Evolutionary conservation across 2,797 vertebrate genomes (phyloP).

Genomic region (Karalla daura): DNA sequence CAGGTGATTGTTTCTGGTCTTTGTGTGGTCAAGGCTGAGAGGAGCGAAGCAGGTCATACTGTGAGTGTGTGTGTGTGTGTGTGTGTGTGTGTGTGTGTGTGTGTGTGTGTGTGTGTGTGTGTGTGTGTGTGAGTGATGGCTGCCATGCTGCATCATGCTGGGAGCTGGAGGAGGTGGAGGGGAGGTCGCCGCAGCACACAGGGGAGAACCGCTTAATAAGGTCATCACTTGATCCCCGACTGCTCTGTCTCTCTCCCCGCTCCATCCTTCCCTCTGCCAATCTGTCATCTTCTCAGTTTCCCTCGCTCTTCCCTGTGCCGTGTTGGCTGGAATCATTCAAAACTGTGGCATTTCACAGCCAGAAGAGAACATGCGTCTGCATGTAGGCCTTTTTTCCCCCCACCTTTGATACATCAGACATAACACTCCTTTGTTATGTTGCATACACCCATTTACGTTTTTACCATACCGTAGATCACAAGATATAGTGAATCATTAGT

Average conservation of each 20-base stretch:
- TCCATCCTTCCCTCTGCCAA: slow-evolving; percentile 19
- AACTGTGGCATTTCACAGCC: no score
- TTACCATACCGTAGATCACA: no score
- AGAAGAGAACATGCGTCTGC: no score
- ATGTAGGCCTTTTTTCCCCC: not conserved
- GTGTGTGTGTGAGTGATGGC: slow-evolving; percentile 41
- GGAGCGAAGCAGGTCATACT: slow-evolving; percentile 15
- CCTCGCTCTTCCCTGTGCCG: not conserved
- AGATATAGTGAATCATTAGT: no score
- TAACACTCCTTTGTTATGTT: no score
- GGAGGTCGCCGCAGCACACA: slow-evolving; percentile 51
- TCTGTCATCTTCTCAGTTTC: slow-evolving; percentile 17
- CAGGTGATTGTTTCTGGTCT: slow-evolving; percentile 2
- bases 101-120: slow-evolving; percentile 34
- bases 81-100: slow-evolving; percentile 34
- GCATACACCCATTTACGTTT: no score
- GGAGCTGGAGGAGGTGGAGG: slow-evolving; percentile 45
- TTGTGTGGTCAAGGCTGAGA: slow-evolving; percentile 25
- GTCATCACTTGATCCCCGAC: slow-evolving; percentile 75
- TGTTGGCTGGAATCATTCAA: no score
- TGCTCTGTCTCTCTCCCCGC: slow-evolving; percentile 36
- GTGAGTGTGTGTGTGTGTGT: slow-evolving; percentile 21
- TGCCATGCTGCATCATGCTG: slow-evolving; percentile 50
- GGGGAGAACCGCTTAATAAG: slow-evolving; percentile 74
- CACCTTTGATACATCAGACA: no score